Base-by-base conservation (phyloP, 2,888 invertebrate species). In the Lepidochitona cinerea region DNA sequence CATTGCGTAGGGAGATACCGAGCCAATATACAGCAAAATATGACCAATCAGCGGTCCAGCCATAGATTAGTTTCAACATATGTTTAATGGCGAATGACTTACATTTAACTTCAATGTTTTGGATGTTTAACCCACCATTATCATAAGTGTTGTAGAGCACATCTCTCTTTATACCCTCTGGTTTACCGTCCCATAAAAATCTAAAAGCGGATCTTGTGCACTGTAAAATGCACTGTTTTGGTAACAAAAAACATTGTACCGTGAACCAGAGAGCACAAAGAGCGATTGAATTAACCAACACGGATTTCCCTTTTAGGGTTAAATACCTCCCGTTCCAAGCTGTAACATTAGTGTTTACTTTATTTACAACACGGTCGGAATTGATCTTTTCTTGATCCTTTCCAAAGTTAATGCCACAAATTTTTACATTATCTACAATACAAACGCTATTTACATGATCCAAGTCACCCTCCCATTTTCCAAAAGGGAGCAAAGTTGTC, bases 401-500 rank as follows among this genome's bases (percentile, higher is more conserved):
- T 18, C 66, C 66, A 36, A 66, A 66, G 18, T 35, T 23, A 5
- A 36, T 26, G 4, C 66, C 66, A 66, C 35, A 35, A 36, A 66
- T 3, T 35, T 66, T 66, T n/a, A 36, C 37, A 66, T 7, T 33
- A n/a, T 66, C 36, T 36, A 23, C 26, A n/a, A 14, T 36, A 35
- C 33, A 18, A n/a, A 80, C 77, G 12, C 77, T 77, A 18, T 23
- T 23, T 14, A 59, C 59, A 14, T 14, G 4, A 18, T 12, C 14
- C 9, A 14, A 14, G 59, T n/a, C n/a, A n/a, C n/a, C n/a, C n/a
- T 59, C 59, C 5, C 18, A 59, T 14, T 59, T 59, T 4, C 59
- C 59, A 12, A 59, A 23, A 23, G 59, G 59, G 29, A 59, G 29
- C 12, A 29, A 23, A 14, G 59, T 32, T 6, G 1, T 37, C 26